Conservation (phyloP, 1,140 invertebrate genomes). For the Drosophila tristis region DNA sequence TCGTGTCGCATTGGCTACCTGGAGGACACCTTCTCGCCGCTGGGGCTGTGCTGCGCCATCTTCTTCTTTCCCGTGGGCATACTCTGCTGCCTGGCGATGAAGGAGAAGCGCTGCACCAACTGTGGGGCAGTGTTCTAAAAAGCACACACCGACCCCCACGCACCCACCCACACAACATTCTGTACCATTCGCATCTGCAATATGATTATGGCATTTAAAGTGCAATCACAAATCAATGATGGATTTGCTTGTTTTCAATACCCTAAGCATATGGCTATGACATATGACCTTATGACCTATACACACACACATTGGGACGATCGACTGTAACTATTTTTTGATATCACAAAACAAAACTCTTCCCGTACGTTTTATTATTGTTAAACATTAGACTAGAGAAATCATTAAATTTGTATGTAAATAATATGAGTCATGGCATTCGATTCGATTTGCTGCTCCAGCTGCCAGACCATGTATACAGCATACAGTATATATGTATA, state of each 20-base stretch:
- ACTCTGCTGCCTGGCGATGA: conserved; percentile 90
- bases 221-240: not conserved
- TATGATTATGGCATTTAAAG: conserved; percentile 5
- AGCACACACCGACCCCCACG: no score
- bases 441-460: conserved; percentile 7
- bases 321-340: conserved; percentile 25
- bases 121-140: conserved; percentile 89
- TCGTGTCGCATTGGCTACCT: conserved; percentile 91
- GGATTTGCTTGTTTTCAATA: not conserved
- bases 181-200: not conserved
- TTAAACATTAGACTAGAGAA: conserved; percentile 46
- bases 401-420: conserved; percentile 59
- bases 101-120: conserved; percentile 90
- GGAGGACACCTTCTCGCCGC: conserved; percentile 91
- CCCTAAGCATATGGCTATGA: not conserved
- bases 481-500: not conserved
- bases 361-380: conserved; percentile 41
- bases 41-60: conserved; percentile 91
- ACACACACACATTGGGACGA: not conserved
- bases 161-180: no score
- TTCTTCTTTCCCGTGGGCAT: conserved; percentile 93
- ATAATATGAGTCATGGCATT: conserved; percentile 26
- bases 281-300: conserved; percentile 14
- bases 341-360: conserved; percentile 33
- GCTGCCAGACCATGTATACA: conserved; percentile 7